phyloP scores from a whole-genome alignment of 2,797 vertebrate species.

The Hydrophis major region DNA sequence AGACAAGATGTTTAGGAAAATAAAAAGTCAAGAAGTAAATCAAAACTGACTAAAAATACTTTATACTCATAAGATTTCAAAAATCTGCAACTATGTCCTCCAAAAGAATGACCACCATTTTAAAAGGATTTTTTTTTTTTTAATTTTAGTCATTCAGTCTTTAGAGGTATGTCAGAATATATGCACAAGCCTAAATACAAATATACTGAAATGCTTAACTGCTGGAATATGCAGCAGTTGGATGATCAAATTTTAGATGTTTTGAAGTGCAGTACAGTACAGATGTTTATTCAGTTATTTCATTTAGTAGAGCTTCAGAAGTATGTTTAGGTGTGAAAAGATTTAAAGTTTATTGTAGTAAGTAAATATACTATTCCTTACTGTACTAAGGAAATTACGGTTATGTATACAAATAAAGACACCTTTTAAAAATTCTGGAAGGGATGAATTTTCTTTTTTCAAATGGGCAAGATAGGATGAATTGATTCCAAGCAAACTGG shows the following conservation, averaged over 20 bases:
- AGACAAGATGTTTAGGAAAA: not conserved
- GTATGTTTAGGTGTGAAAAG: not conserved
- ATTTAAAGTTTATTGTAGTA: not conserved
- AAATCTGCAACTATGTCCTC: not conserved
- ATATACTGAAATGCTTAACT: not conserved
- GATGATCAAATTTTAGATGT: not conserved
- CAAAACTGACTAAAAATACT: not conserved
- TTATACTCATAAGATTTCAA: not conserved
- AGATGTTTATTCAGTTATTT: not conserved
- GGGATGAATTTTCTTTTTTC: not conserved
- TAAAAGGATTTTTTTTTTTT: not conserved
- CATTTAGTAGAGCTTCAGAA: not conserved
- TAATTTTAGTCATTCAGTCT: not conserved
- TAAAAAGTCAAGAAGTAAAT: not conserved
- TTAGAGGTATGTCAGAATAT: not conserved
- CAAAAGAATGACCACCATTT: not conserved
- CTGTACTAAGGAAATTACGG: not conserved
- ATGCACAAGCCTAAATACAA: not conserved
- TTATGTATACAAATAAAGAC: not conserved
- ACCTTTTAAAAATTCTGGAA: not conserved
- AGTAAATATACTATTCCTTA: not conserved
- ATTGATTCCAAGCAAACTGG: not conserved
- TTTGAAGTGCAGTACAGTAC: not conserved
- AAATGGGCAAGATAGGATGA: not conserved
- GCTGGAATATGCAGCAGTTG: not conserved